Base-by-base conservation (phyloP, 2,113 vertebrate species). In the Tychaedon coryphoeus region DNA sequence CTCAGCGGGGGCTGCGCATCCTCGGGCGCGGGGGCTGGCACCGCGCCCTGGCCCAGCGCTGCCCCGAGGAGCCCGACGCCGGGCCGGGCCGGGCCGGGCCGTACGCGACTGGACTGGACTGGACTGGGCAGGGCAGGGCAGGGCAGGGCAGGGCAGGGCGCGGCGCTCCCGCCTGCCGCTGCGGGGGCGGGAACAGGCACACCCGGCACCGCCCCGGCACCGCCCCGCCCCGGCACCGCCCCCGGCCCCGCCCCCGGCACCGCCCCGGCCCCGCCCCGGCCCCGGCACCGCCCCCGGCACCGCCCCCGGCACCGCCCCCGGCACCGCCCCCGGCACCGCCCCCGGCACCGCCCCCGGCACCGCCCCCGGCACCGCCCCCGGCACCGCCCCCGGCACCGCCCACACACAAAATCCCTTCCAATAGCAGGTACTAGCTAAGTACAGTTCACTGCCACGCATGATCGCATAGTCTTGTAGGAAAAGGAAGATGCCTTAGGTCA, bases 1-100 rank as follows among this genome's bases (percentile, higher is more conserved):
- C 48, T 87, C 93, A 93, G 60, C 77, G 40, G 65, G 61, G 84
- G 80, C 47, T 14, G 94, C 50, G 73, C 94, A 96, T 93, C 66
- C 78, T 60, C 77, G 73, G 24, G 18, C 18, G 36, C 36, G 36
- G 36, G 36, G 36, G 13, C 78, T 18, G n/a, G 38, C 60, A 29
- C 60, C 60, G 48, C 2, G 47, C 29, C 48, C 75, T 43, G 60
- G 36, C 75, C 60, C 75, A 18, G 75, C 36, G 36, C 47, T 34
- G 60, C 31, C 47, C 60, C 36, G 38, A 18, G 24, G 36, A 34
- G 60, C 48, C 72, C 31, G 18, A 24, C 31, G 29, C 28, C 9
- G 36, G 34, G 38, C 45, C 16, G 34, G n/a, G 38, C 58, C 23
- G 51, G 24, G 56, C 57, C 45, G 45, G 18, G 45, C 19, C 45